Percentiles rank a stretch among this genome's conserved stretches.
Conservation (phyloP, 2,888 invertebrate genomes). For the Dolichopus griseipennis region DNA sequence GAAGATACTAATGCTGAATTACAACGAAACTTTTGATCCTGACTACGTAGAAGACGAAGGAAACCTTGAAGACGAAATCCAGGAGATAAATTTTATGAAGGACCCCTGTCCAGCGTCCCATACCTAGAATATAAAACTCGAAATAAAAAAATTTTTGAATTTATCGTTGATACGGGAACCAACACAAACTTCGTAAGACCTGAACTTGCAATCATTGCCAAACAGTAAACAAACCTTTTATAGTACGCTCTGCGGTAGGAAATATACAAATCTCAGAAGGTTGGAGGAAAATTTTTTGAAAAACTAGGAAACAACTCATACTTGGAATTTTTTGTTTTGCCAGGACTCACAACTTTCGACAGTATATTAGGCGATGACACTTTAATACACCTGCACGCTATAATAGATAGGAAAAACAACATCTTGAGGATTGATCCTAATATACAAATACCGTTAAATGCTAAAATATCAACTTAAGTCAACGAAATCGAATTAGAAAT, state of each 20-base stretch:
- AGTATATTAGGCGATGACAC: too few relatives aligned
- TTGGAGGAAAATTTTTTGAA: conserved; percentile 11
- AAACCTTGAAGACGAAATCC: not conserved
- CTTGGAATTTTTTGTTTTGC: conserved; percentile 15
- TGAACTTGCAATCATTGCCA: too few relatives aligned
- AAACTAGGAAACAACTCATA: conserved; percentile 9
- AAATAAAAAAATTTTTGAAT: too few relatives aligned
- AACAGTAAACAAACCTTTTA: not conserved
- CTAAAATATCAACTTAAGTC: conserved; percentile 12
- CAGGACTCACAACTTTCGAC: too few relatives aligned
- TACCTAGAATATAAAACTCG: not conserved
- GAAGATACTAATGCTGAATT: too few relatives aligned
- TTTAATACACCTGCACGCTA: too few relatives aligned
- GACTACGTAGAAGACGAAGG: not conserved
- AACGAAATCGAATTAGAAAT: conserved; percentile 12
- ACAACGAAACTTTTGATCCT: too few relatives aligned
- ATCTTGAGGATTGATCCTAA: conserved; percentile 10
- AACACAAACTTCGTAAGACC: too few relatives aligned
- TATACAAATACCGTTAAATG: conserved; percentile 15
- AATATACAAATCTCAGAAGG: conserved; percentile 12
- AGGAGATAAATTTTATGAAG: conserved; percentile 2
- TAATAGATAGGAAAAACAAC: conserved; percentile 13
- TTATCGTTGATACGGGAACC: too few relatives aligned
- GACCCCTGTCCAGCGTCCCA: conserved; percentile 11
- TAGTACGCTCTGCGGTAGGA: too few relatives aligned